These are phyloP conservation scores for Tragopan temminckii DNA, from an alignment of 2,797 vertebrate genomes.

Conservation along the genomic window DNA sequence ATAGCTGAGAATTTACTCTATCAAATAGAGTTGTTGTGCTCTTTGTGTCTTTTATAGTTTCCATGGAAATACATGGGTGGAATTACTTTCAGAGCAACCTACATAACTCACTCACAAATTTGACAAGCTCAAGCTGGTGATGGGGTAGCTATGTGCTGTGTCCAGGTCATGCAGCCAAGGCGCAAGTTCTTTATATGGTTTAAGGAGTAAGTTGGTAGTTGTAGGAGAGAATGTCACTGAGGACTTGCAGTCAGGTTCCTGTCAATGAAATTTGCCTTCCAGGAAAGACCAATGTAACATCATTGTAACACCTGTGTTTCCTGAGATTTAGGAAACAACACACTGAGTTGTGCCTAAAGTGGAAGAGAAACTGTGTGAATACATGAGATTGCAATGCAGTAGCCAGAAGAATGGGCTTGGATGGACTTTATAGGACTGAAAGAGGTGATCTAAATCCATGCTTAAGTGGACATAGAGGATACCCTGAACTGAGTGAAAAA, in stretches of 20 bases:
- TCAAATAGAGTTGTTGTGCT: not conserved
- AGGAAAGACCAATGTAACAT: not conserved
- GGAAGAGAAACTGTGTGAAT: not conserved
- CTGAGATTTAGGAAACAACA: not conserved
- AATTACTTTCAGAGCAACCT: not conserved
- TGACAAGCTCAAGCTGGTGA: not conserved
- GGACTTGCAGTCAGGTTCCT: not conserved
- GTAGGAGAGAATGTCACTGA: fast-evolving
- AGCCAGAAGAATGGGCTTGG: not conserved
- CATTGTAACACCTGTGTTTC: not conserved
- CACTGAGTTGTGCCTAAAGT: not conserved
- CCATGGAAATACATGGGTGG: not conserved
- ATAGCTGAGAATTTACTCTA: not conserved
- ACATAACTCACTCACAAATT: not conserved
- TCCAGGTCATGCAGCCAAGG: not conserved
- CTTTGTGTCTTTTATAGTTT: not conserved
- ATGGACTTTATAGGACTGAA: not conserved
- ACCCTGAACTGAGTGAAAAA: not conserved
- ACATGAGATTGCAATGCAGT: not conserved
- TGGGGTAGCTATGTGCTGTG: not conserved
- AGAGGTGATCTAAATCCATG: not conserved
- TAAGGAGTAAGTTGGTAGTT: not conserved
- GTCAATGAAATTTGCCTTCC: not conserved
- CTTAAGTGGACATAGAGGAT: not conserved
- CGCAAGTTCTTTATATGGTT: not conserved